Percentiles rank a stretch among this genome's conserved stretches.
phyloP scores from a whole-genome alignment of 2,113 vertebrate genomes.

The Atherinomorus stipes region DNA sequence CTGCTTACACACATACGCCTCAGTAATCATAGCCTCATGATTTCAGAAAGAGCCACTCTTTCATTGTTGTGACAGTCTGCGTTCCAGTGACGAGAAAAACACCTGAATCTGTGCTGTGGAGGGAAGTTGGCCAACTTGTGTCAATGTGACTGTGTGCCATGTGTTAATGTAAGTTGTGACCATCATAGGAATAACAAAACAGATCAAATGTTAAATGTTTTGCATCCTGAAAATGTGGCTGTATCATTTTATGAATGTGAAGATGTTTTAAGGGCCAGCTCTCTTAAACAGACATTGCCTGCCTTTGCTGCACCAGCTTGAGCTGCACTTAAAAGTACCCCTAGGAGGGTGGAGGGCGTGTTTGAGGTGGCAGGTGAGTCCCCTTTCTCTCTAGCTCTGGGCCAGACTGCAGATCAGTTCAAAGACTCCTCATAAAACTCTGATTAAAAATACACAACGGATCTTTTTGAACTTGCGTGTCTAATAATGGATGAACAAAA shows the following conservation, averaged over 20 bases:
- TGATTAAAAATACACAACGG: conserved; percentile 74
- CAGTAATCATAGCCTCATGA: too few species aligned
- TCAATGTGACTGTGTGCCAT: too few species aligned
- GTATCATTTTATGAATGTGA: too few species aligned
- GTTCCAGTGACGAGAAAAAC: background rate
- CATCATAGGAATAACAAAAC: background rate
- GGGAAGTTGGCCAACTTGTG: background rate
- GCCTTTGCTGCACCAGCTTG: conserved; percentile 3
- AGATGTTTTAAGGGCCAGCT: too few species aligned
- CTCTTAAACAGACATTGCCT: background rate
- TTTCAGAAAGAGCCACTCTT: too few species aligned
- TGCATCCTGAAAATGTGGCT: too few species aligned
- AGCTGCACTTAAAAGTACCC: conserved; percentile 12
- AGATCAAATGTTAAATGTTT: background rate
- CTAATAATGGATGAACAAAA: conserved; percentile 76
- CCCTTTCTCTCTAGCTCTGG: conserved; percentile 41
- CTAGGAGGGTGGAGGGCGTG: conserved; percentile 20
- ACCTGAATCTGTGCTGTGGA: background rate
- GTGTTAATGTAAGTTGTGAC: too few species aligned
- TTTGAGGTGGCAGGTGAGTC: conserved; percentile 28
- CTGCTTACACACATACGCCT: too few species aligned
- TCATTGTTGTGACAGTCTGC: too few species aligned
- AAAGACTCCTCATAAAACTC: conserved; percentile 61
- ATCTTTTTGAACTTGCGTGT: conserved; percentile 71
- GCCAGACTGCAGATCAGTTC: conserved; percentile 64